phyloP scores from a whole-genome alignment of 2,113 vertebrate species.

The Recurvirostra avosetta region DNA sequence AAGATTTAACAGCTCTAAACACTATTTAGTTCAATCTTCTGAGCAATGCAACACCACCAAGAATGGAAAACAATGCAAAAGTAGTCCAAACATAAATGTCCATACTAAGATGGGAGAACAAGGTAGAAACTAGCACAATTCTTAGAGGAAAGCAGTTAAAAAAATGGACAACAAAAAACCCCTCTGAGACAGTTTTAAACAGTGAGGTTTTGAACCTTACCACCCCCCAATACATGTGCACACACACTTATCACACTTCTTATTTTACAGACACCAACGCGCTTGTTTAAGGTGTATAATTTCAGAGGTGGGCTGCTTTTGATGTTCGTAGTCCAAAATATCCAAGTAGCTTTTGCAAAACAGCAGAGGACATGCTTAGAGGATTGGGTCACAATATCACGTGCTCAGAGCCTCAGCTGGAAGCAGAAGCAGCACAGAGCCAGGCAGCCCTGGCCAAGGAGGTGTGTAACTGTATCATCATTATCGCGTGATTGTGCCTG shows the following conservation, averaged over 20 bases:
- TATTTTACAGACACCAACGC: background rate
- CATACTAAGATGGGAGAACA: background rate
- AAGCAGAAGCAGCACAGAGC: background rate
- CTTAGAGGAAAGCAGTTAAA: background rate
- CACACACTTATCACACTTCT: background rate
- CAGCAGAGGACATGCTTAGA: background rate
- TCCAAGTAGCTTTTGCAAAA: background rate
- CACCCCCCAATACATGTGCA: rapidly evolving
- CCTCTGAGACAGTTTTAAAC: background rate
- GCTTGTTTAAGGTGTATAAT: background rate
- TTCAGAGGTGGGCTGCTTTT: background rate
- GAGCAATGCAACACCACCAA: background rate
- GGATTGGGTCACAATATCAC: background rate
- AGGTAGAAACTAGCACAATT: background rate
- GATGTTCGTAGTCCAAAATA: background rate
- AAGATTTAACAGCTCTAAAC: background rate
- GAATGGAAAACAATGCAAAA: background rate
- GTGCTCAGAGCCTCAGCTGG: background rate
- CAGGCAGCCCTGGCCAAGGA: background rate
- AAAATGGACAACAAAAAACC: background rate
- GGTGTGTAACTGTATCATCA: background rate
- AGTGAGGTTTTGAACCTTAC: background rate
- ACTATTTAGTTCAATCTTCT: background rate
- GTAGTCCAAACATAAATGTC: background rate
- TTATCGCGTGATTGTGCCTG: background rate